phyloP scores from a whole-genome alignment of 1,140 invertebrate species.

The Euwallacea fornicatus region DNA sequence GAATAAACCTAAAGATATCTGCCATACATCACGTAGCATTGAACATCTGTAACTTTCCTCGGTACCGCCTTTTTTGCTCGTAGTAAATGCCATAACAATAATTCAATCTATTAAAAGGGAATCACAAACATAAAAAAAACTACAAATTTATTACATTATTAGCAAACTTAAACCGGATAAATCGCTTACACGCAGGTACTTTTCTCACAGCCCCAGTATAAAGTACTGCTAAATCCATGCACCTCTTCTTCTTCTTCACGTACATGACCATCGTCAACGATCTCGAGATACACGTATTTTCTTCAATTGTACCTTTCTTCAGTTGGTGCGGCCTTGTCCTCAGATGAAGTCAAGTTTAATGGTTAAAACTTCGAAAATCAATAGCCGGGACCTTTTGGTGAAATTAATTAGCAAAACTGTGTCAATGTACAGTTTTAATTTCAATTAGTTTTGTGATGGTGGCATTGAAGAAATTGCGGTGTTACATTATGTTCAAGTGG shows the following conservation, averaged over 20 bases:
- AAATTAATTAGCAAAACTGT: conserved; percentile 7
- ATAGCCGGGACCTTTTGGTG: no score
- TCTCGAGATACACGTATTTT: conserved; percentile 18
- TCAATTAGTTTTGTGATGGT: conserved; percentile 27
- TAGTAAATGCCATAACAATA: no score
- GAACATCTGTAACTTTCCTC: no score
- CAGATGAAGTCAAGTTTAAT: conserved; percentile 27
- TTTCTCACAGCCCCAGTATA: conserved; percentile 23
- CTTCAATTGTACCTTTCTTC: conserved; percentile 17
- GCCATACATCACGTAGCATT: no score
- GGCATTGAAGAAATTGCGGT: conserved; percentile 35
- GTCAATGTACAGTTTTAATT: conserved; percentile 24
- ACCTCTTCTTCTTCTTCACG: not conserved
- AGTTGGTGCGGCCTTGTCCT: conserved; percentile 11
- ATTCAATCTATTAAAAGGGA: no score
- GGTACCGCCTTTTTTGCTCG: no score
- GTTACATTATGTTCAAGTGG: conserved; percentile 41
- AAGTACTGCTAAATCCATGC: conserved; percentile 17
- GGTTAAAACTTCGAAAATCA: no score
- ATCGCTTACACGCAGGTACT: not conserved
- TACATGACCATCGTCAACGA: conserved; percentile 20
- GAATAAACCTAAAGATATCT: no score
- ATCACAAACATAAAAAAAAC: no score
- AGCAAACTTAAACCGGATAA: no score
- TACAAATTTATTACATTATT: no score